phyloP scores from a whole-genome alignment of 2,113 vertebrate species.

The Lethenteron camtschaticum region DNA sequence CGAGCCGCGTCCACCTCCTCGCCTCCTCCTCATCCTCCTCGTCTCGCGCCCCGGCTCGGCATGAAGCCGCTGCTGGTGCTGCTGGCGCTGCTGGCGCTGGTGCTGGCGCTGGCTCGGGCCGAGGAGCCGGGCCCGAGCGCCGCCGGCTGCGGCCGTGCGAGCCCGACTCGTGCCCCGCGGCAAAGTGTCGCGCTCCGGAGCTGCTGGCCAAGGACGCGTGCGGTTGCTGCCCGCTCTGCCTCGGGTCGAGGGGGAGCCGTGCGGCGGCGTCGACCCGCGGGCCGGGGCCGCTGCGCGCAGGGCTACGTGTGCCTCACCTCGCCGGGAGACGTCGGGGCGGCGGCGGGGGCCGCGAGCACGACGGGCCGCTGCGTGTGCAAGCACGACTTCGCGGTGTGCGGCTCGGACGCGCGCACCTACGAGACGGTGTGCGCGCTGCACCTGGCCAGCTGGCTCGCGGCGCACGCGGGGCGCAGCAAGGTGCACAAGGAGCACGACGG shows the following conservation, averaged over 20 bases:
- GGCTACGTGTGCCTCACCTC: conserved; percentile 24
- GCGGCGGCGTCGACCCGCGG: conserved; percentile 19
- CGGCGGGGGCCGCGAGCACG: conserved; percentile 2
- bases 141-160: conserved; percentile 16
- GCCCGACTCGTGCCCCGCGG: conserved; percentile 13
- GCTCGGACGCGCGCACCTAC: conserved; percentile 25
- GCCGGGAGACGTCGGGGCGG: background rate
- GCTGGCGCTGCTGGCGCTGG: conserved; percentile 7
- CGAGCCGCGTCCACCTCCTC: too few species aligned
- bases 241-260: conserved; percentile 17
- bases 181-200: conserved; percentile 16
- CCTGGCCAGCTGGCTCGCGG: conserved; percentile 16
- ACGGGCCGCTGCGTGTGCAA: conserved; percentile 24
- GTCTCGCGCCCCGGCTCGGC: conserved; percentile 6
- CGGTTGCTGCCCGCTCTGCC: conserved; percentile 20
- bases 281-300: conserved; percentile 20
- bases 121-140: background rate
- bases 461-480: conserved; percentile 11
- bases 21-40: conserved; percentile 4
- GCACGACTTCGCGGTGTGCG: conserved; percentile 25
- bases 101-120: conserved; percentile 3
- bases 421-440: conserved; percentile 24
- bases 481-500: conserved; percentile 23
- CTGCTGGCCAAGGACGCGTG: conserved; percentile 21
- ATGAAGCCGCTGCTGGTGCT: conserved; percentile 7